These are phyloP conservation scores for Buathra laborator DNA, from an alignment of 2,888 invertebrate species.

Conservation along the genomic window DNA sequence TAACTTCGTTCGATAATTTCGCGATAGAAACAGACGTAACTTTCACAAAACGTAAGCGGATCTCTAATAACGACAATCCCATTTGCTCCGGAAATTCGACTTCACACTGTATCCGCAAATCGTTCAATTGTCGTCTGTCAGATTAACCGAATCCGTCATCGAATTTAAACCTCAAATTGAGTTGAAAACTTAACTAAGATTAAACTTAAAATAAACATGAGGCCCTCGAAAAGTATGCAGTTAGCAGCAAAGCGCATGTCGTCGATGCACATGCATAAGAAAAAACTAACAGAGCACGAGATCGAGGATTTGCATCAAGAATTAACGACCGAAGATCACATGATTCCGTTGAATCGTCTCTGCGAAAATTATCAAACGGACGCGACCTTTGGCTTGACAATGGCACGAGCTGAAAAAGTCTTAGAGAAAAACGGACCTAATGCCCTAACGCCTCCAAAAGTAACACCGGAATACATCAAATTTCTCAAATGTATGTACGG, in stretches of 20 bases:
- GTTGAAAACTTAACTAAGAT: not conserved
- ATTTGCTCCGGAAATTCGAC: not conserved
- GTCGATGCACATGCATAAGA: slow-evolving; percentile 71
- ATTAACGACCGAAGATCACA: slow-evolving; percentile 80
- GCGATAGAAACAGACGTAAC: no score
- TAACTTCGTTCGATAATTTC: no score
- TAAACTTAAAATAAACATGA: not conserved
- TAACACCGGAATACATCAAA: slow-evolving; percentile 90
- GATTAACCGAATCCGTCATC: not conserved
- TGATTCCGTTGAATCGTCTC: slow-evolving; percentile 77
- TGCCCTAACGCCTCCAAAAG: slow-evolving; percentile 90
- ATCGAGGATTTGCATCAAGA: slow-evolving; percentile 81
- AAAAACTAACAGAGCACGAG: slow-evolving; percentile 78
- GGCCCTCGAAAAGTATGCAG: slow-evolving; percentile 55
- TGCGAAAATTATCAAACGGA: slow-evolving; percentile 79
- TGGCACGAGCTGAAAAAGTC: slow-evolving; percentile 87
- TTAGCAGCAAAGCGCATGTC: slow-evolving; percentile 55
- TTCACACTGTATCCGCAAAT: slow-evolving; percentile 3
- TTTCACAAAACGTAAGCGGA: no score
- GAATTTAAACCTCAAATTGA: not conserved
- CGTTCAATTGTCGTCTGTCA: slow-evolving; percentile 38
- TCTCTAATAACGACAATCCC: no score
- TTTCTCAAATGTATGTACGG: slow-evolving; percentile 88
- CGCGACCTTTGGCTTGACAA: slow-evolving; percentile 87
- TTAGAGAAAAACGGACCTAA: slow-evolving; percentile 89